Evolutionary conservation across 2,888 invertebrate species (phyloP).

Genomic region (Choristoneura rosaceana): DNA sequence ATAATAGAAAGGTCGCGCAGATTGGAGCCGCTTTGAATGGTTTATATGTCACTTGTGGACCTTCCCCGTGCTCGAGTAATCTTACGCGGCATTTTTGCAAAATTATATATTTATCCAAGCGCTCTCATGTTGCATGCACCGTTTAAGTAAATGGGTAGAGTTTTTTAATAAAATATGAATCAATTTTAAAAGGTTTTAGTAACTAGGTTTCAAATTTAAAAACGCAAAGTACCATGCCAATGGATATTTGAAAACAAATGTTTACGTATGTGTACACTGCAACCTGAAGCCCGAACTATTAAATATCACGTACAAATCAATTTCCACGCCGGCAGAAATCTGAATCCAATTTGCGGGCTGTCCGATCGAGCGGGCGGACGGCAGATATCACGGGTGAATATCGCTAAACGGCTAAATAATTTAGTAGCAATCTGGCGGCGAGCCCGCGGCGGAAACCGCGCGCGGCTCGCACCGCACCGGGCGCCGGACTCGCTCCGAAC

Average conservation of each 20-base stretch:
- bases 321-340: conserved; percentile 80
- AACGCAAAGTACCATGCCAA: background rate
- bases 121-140: conserved; percentile 63
- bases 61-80: conserved; percentile 72
- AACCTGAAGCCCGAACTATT: conserved; percentile 67
- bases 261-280: conserved; percentile 55
- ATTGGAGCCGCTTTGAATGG: conserved; percentile 81
- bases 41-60: conserved; percentile 83
- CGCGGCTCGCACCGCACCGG: conserved; percentile 50
- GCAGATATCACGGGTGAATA: conserved; percentile 79
- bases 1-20: conserved; percentile 83
- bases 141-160: conserved; percentile 42
- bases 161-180: conserved; percentile 5
- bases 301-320: conserved; percentile 83
- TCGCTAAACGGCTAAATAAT: conserved; percentile 85
- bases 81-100: conserved; percentile 70
- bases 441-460: conserved; percentile 55
- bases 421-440: conserved; percentile 78
- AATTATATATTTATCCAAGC: conserved; percentile 80
- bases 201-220: background rate
- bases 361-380: conserved; percentile 76
- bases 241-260: conserved; percentile 38
- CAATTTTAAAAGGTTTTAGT: background rate
- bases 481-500: conserved; percentile 30
- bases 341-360: conserved; percentile 85